Conservation (phyloP, 2,113 vertebrate species). For the Tachysurus vachellii region DNA sequence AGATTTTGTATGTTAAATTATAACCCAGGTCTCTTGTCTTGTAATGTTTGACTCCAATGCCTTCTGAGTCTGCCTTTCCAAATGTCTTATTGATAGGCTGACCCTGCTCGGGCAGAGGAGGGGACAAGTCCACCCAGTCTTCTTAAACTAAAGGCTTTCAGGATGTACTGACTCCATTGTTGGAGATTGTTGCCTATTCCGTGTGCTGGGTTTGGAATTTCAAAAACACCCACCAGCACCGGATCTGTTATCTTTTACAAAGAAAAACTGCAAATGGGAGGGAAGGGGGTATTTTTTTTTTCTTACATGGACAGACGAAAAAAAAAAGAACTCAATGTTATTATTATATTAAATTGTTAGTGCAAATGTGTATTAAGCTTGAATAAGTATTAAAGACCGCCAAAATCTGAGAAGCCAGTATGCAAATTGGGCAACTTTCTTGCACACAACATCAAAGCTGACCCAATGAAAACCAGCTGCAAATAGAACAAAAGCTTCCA, state of each 20-base stretch:
- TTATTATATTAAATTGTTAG: slow-evolving; percentile 27
- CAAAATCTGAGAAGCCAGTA: slow-evolving; percentile 55
- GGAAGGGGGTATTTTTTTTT: not conserved
- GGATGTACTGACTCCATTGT: slow-evolving; percentile 58
- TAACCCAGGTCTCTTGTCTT: slow-evolving; percentile 54
- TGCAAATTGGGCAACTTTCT: slow-evolving; percentile 71
- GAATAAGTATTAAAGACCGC: slow-evolving; percentile 62
- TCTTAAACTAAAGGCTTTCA: slow-evolving; percentile 65
- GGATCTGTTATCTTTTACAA: slow-evolving; percentile 34
- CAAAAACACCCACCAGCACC: slow-evolving; percentile 45
- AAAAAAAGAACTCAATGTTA: not conserved
- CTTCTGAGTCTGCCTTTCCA: slow-evolving; percentile 69
- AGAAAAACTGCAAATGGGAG: slow-evolving; percentile 29
- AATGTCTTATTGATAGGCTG: slow-evolving; percentile 60
- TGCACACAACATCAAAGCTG: slow-evolving; percentile 75
- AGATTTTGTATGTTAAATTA: slow-evolving; percentile 71
- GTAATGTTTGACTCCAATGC: slow-evolving; percentile 51
- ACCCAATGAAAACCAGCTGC: slow-evolving; percentile 69
- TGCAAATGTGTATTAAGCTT: slow-evolving; percentile 39
- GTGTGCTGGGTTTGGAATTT: slow-evolving; percentile 58
- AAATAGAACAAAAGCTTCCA: slow-evolving; percentile 79
- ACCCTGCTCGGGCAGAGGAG: slow-evolving; percentile 62
- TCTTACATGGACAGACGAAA: not conserved
- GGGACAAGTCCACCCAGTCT: slow-evolving; percentile 25
- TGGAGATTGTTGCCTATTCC: slow-evolving; percentile 57